These are phyloP conservation scores for Planiliza haematocheilus DNA, from an alignment of 2,113 vertebrate genomes.

Conservation along the genomic window DNA sequence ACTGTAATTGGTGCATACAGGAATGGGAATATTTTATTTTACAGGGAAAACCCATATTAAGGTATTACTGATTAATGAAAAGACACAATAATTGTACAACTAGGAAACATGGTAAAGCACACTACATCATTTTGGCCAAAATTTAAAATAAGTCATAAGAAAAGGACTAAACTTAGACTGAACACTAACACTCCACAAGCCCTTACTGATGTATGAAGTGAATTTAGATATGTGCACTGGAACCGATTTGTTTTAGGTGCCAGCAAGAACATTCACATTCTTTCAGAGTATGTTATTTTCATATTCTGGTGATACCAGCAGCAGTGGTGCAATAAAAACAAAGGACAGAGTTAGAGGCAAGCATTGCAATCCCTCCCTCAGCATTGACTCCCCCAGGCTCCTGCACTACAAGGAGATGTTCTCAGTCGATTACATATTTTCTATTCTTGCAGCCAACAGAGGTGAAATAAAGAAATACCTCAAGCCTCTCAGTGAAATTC, in stretches of 20 bases:
- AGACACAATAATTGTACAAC: neutral
- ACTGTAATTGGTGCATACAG: neutral
- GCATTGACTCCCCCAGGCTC: conserved; percentile 28
- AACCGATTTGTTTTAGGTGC: neutral
- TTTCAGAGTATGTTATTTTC: conserved; percentile 31
- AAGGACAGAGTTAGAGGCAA: conserved; percentile 38
- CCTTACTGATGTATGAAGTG: neutral
- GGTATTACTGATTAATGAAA: neutral
- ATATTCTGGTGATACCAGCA: conserved; percentile 27
- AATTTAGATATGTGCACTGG: neutral
- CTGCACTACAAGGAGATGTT: conserved; percentile 36
- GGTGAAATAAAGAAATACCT: conserved; percentile 15
- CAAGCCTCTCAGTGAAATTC: conserved; percentile 16
- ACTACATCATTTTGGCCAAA: neutral
- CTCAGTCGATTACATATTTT: conserved; percentile 49
- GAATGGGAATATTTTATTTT: neutral
- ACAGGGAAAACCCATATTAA: no score
- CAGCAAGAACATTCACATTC: conserved; percentile 1
- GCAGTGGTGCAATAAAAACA: conserved; percentile 48
- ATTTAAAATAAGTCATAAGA: neutral
- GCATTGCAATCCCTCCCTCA: conserved; percentile 18
- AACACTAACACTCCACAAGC: neutral
- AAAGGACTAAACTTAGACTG: neutral
- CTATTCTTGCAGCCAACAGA: conserved; percentile 30
- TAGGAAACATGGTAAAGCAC: neutral